These are phyloP conservation scores for Nemoura dubitans DNA, from an alignment of 2,888 invertebrate genomes.

Conservation along the genomic window DNA sequence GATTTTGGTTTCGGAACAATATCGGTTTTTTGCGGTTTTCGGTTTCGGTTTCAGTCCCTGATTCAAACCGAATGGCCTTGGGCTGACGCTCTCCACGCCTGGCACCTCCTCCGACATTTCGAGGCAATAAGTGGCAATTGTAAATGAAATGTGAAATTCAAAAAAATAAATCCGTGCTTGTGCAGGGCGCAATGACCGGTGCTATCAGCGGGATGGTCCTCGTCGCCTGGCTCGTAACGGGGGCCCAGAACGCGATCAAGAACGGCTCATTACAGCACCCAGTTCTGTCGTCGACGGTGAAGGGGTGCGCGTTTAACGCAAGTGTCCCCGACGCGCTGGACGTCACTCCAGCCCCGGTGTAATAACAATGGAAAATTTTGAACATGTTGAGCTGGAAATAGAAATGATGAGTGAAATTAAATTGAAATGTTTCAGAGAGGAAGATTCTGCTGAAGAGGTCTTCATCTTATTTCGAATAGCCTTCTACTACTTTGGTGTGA, in stretches of 20 bases:
- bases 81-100: too few relatives aligned
- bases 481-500: slow-evolving; percentile 74
- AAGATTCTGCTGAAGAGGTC: not conserved
- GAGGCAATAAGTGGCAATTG: too few relatives aligned
- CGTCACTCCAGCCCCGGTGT: not conserved
- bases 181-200: slow-evolving; percentile 53
- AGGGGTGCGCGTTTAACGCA: slow-evolving; percentile 44
- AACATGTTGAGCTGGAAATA: not conserved
- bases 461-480: slow-evolving; percentile 69
- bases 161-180: too few relatives aligned
- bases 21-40: too few relatives aligned
- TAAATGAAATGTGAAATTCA: too few relatives aligned
- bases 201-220: slow-evolving; percentile 50
- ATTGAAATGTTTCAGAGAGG: not conserved
- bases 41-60: too few relatives aligned
- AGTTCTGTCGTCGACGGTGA: slow-evolving; percentile 53
- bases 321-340: not conserved
- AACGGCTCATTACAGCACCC: slow-evolving; percentile 53
- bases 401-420: not conserved
- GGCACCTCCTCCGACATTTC: too few relatives aligned
- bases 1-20: too few relatives aligned
- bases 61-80: too few relatives aligned
- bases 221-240: slow-evolving; percentile 50
- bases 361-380: not conserved
- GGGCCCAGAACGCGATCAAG: slow-evolving; percentile 51